phyloP scores from a whole-genome alignment of 2,113 vertebrate genomes.

The Girardinichthys multiradiatus region DNA sequence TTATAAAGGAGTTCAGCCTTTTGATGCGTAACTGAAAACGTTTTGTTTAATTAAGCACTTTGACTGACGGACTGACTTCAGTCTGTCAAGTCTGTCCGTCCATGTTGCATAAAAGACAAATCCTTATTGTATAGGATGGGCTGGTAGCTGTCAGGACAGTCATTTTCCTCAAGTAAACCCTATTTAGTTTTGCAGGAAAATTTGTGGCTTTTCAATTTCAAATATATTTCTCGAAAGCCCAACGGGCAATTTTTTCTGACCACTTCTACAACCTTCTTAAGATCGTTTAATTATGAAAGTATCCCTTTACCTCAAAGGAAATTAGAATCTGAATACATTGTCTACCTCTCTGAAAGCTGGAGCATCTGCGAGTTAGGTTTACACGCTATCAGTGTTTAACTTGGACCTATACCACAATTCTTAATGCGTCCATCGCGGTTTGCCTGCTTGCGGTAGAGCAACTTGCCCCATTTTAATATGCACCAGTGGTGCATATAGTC shows the following conservation, averaged over 20 bases:
- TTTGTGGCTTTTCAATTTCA: background rate
- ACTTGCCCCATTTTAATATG: constrained; percentile 32
- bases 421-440: constrained; percentile 46
- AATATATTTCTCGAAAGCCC: background rate
- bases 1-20: background rate
- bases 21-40: constrained; percentile 16
- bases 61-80: background rate
- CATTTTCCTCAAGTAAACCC: background rate
- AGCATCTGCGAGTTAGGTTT: constrained; percentile 63
- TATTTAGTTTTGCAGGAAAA: background rate
- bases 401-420: constrained; percentile 34
- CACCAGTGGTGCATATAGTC: constrained; percentile 75
- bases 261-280: background rate
- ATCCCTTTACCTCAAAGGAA: constrained; percentile 1
- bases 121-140: background rate
- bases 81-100: background rate
- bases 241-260: too few species aligned
- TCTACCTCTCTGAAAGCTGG: background rate
- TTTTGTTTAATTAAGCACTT: constrained; percentile 11
- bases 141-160: background rate
- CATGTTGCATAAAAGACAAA: background rate
- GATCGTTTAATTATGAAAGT: constrained; percentile 14
- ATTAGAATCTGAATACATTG: constrained; percentile 9
- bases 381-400: constrained; percentile 43
- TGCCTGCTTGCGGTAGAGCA: constrained; percentile 30